Base-by-base conservation (phyloP, 1,140 invertebrate species). In the Arctopsyche grandis region DNA sequence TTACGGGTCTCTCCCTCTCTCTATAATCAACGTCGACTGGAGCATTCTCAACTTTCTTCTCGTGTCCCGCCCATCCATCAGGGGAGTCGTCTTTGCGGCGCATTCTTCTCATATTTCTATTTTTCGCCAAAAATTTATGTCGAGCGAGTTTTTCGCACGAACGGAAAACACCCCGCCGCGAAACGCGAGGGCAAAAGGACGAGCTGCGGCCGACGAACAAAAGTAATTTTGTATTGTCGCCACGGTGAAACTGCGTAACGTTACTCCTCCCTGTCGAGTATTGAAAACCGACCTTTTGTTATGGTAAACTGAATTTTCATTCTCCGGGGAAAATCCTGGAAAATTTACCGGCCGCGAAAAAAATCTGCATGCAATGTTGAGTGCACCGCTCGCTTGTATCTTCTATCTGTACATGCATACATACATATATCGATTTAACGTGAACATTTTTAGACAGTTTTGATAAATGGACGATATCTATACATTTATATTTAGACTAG, bases 191-290 rank as follows among this genome's bases (percentile, higher is more conserved):
- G 16, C 3, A 52, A 52, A 12, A 52, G 48, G 4, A 52, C 48
- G 12, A 77, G 58, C 66, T 77, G 70, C 38, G 63, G 43, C 58
- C 48, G 16, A 12, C 38, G 46, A 75, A 75, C 74, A 75, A 75
- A 75, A 75, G 74, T 75, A 75, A 75, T 66, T 77, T 66, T 77
- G 43, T 69, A 66, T 69, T 77, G 75, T 77, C 75, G 58, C 9
- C 46, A 9, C 10, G 48, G 21, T 22, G 58, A 77, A 77, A 69
- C 69, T 76, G 75, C 48, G 56, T 75, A 56, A 75, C 75, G 56
- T 14, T 58, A 52, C 56, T 63, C 48, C 52, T 38, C 14, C 75
- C 60, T 7, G 52, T 52, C 69, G 22, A 71, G 56, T 58, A 58
- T 60, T 76, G 56, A 76, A 66, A 63, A 63, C 38, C 24, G 56